A percentile compares a stretch with the other conserved stretches of the same genome.
These are phyloP conservation scores for Orchestia grillus DNA, from an alignment of 1,140 invertebrate species.

Conservation along the genomic window DNA sequence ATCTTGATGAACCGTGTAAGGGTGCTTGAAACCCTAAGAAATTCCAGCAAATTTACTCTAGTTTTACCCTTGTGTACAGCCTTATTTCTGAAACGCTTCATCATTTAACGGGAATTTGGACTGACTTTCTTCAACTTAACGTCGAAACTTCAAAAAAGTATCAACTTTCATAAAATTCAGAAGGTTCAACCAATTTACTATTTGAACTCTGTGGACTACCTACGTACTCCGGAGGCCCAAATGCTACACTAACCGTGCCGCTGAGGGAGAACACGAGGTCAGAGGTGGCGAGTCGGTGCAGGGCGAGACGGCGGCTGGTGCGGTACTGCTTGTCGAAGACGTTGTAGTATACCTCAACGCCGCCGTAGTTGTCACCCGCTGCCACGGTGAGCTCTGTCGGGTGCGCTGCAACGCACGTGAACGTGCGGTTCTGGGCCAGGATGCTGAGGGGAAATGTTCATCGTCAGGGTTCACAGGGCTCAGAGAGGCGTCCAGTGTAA, in stretches of 20 bases:
- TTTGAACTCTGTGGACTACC: no score
- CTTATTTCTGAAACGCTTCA: no score
- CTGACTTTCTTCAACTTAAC: no score
- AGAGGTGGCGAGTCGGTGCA: background rate
- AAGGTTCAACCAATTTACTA: no score
- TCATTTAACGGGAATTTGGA: no score
- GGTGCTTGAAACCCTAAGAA: no score
- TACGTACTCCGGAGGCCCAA: no score
- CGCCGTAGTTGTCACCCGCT: slow-evolving; percentile 29
- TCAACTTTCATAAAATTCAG: no score
- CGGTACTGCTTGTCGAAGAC: background rate
- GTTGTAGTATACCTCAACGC: slow-evolving; percentile 27
- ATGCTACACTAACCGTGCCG: background rate
- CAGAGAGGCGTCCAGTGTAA: background rate
- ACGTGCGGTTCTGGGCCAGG: background rate
- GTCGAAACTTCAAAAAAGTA: no score
- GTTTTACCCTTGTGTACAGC: no score
- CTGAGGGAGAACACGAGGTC: background rate
- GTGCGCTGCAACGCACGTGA: slow-evolving; percentile 12
- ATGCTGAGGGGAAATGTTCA: background rate
- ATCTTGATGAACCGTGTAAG: no score
- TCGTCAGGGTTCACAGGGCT: background rate
- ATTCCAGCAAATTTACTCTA: no score
- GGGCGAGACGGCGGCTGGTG: background rate
- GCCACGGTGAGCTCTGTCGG: background rate